Base-by-base conservation (phyloP, 2,888 invertebrate genomes). In the Diplolepis rosae region DNA sequence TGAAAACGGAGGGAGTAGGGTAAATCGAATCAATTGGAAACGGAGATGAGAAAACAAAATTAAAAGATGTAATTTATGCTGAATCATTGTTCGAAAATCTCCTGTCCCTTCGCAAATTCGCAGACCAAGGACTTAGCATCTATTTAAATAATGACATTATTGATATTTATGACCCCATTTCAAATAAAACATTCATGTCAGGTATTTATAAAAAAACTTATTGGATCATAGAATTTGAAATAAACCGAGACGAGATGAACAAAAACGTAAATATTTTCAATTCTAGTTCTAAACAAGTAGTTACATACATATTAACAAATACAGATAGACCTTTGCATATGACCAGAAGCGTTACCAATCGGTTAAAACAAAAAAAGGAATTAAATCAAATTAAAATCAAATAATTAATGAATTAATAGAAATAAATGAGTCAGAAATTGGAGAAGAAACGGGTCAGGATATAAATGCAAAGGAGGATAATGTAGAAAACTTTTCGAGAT, bases 1-100 rank as follows among this genome's bases (percentile, higher is more conserved):
- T 77, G 35, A 61, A 32, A 65, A 72, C 72, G 69, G 76, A 76
- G 65, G 75, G 75, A 71, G 75, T n/a, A 54, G 77, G 77, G 48
- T 66, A 68, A 30, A 32, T 77, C 35, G 71, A 76, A 56, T 50
- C 72, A 7, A 70, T 66, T n/a, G 50, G 70, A 42, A 61, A 54
- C 68, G 70, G 75, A 24, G 70, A 15, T 18, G 32, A 71, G 42
- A 18, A 27, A 35, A 67, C 73, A 15, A 69, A 66, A 39, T 30
- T 48, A n/a, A n/a, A n/a, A n/a, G n/a, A n/a, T n/a, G n/a, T n/a
- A n/a, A n/a, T n/a, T n/a, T n/a, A n/a, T n/a, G 74, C 79, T 39
- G 50, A 75, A 67, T 66, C 66, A 22, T 35, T 78, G 18, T 67
- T 70, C 22, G 75, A 76, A 54, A 78, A 79, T 73, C 52, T 78